Evolutionary conservation across 2,113 vertebrate species (phyloP).

Genomic region (Nesoenas mayeri): DNA sequence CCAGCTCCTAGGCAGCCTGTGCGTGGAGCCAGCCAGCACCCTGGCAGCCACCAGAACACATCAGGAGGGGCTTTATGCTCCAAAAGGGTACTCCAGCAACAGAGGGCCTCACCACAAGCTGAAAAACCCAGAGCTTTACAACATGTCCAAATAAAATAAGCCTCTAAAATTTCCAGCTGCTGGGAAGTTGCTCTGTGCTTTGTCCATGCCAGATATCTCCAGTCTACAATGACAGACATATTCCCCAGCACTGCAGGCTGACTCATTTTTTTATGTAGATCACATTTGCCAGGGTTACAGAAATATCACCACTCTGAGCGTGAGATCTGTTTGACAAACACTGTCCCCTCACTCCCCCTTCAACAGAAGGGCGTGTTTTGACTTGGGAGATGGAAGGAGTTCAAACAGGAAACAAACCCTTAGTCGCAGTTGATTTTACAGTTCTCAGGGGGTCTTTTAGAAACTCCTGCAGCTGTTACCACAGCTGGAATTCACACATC

Average conservation of each 20-base stretch:
- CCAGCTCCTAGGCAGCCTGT: neutral
- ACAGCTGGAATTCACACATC: neutral
- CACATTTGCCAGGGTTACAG: neutral
- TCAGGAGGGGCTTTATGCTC: neutral
- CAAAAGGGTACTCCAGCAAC: neutral
- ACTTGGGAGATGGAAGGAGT: neutral
- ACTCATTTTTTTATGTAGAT: neutral
- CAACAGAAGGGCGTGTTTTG: neutral
- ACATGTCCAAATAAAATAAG: neutral
- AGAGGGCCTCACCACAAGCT: accelerated
- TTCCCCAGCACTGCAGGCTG: neutral
- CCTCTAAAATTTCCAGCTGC: neutral
- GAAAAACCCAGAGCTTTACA: neutral
- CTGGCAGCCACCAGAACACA: neutral
- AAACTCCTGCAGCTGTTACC: neutral
- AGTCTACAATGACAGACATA: accelerated
- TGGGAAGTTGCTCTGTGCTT: neutral
- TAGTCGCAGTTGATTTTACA: neutral
- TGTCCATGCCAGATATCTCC: neutral
- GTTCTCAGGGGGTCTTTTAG: neutral
- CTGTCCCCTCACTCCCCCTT: neutral
- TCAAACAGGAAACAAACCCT: conserved; percentile 4
- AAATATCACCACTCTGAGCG: neutral
- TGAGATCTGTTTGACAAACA: neutral
- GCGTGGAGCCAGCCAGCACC: neutral